A percentile compares a stretch with the other conserved stretches of the same genome.
phyloP scores from a whole-genome alignment of 2,113 vertebrate genomes.

The Stigmatopora nigra region DNA sequence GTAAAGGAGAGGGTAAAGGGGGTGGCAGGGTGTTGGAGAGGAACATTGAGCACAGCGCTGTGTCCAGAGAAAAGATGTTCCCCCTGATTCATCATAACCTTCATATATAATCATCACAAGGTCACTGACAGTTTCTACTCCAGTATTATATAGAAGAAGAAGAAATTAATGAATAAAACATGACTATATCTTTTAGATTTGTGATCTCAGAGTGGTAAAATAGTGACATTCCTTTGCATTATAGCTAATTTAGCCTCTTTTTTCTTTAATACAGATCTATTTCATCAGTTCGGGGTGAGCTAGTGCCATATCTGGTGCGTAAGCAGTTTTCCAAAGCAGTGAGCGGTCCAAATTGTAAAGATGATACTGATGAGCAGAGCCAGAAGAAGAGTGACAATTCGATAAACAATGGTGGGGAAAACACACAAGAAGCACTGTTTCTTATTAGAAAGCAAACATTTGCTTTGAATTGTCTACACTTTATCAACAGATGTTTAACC shows the following conservation, averaged over 20 bases:
- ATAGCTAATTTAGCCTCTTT: neutral
- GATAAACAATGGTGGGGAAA: constrained; percentile 39
- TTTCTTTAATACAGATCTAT: constrained; percentile 73
- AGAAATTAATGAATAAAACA: neutral
- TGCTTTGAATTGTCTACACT: neutral
- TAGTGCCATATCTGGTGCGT: constrained; percentile 88
- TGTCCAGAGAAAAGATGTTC: constrained; percentile 31
- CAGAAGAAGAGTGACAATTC: constrained; percentile 74
- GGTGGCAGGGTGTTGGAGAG: constrained; percentile 14
- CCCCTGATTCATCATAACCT: constrained; percentile 65
- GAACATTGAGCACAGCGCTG: constrained; percentile 23
- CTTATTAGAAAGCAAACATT: neutral
- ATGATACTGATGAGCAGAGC: constrained; percentile 76
- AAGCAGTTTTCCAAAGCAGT: constrained; percentile 85
- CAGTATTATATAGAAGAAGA: neutral
- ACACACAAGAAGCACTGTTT: neutral
- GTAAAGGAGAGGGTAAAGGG: constrained; percentile 49
- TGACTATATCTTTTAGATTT: neutral
- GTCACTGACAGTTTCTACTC: neutral
- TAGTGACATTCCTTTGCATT: neutral
- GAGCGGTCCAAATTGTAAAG: constrained; percentile 67
- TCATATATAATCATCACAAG: constrained; percentile 7
- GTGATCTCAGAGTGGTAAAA: neutral
- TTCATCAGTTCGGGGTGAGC: constrained; percentile 87
- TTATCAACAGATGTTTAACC: neutral